These are phyloP conservation scores for Calosoma granatense DNA, from an alignment of 1,140 invertebrate species.

Conservation along the genomic window DNA sequence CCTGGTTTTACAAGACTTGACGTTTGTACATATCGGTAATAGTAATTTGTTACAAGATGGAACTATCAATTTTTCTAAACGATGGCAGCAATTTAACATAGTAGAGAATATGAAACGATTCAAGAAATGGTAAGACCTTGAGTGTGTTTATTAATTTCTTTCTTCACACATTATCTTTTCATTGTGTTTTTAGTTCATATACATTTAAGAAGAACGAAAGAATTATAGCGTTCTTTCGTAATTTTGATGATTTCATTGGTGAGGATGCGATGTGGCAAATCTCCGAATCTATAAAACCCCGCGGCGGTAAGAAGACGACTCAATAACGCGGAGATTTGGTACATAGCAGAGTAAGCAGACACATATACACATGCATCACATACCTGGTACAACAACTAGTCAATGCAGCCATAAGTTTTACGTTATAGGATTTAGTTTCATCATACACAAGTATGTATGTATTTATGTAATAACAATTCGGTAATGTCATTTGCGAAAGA, in stretches of 20 bases:
- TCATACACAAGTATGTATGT: too few relatives aligned
- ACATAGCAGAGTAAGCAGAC: too few relatives aligned
- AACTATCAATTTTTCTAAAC: conserved; percentile 91
- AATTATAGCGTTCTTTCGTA: conserved; percentile 91
- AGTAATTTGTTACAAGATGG: conserved; percentile 78
- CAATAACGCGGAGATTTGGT: too few relatives aligned
- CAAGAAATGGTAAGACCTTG: conserved; percentile 69
- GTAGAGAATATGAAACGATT: conserved; percentile 96
- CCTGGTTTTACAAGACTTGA: conserved; percentile 95
- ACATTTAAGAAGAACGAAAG: conserved; percentile 84
- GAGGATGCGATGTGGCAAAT: conserved; percentile 98
- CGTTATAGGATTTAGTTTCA: too few relatives aligned
- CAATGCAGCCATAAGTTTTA: too few relatives aligned
- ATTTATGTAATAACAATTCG: too few relatives aligned
- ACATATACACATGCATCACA: too few relatives aligned
- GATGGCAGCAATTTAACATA: conserved; percentile 97
- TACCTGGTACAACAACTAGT: too few relatives aligned
- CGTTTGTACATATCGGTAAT: conserved; percentile 97
- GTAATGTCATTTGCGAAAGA: too few relatives aligned
- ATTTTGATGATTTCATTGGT: conserved; percentile 89
- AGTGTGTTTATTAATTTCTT: neutral
- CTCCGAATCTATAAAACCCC: conserved; percentile 90
- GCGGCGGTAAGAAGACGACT: conserved; percentile 50
- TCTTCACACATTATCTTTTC: conserved; percentile 9
- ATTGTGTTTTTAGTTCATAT: conserved; percentile 52